Evolutionary conservation across 2,797 vertebrate genomes (phyloP), one percentile per base, ranked within the genome.

Genomic region (Helarctos malayanus): DNA sequence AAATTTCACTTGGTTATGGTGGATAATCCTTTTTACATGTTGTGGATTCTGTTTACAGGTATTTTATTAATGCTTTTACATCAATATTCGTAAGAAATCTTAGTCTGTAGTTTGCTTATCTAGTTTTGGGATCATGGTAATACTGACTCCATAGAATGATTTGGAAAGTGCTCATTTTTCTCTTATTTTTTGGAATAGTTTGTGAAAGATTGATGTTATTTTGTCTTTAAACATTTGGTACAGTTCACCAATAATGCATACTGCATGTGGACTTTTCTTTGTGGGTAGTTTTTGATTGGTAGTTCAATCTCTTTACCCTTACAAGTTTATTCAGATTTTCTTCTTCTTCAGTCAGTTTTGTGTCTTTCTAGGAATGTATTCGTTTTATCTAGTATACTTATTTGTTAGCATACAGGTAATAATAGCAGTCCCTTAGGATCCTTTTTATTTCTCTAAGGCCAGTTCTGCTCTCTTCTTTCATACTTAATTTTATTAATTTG

Each of bases 311-410:
- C 78, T 87, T 78, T 35, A 56, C 8, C 82, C 32, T 93, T 71
- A 25, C n/a, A 80, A 21, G 29, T 63, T 32, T 71, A 73, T 71
- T 79, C 56, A 89, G 18, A 68, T 80, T 63, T 89, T 91, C 49
- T 63, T 76, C 35, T 83, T 87, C 65, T 82, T 88, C 25, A 76
- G 27, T 59, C 41, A 52, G 4, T 78, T 49, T 94, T 91, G 12
- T 59, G 7, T 84, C 52, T 88, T 92, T 73, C 65, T 71, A 92
- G 49, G 32, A 89, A 80, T 92, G 56, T 85, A 61, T 89, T 7
- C 16, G 3, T 89, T 89, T 59, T 16, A 89, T 52, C 38, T 84
- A 79, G 47, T 32, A 16, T 65, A 38, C 63, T 88, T 71, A 65
- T 80, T 85, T 89, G 29, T 94, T 68, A 86, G 35, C 29, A 38